Percentiles rank a stretch among this genome's conserved stretches.
These are phyloP conservation scores for Montipora foliosa DNA, from an alignment of 64 coral and sea anemone genomes.

Conservation along the genomic window DNA sequence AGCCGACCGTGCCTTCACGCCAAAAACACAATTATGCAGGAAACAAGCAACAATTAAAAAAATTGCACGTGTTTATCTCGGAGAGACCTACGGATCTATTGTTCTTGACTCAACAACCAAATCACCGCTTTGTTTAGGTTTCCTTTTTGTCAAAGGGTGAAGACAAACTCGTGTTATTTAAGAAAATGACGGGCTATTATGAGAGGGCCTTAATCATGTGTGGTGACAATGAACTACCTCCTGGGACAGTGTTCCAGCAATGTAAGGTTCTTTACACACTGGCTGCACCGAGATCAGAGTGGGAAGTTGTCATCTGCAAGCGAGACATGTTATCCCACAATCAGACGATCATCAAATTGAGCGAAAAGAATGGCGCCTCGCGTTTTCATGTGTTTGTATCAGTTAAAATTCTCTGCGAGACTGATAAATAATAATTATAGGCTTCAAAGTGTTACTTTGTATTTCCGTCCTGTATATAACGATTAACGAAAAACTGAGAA, in stretches of 20 bases:
- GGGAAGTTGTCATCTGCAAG: slow-evolving; percentile 56
- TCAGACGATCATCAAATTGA: slow-evolving; percentile 6
- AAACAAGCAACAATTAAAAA: slow-evolving; percentile 41
- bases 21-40: slow-evolving; percentile 28
- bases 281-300: background rate
- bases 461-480: background rate
- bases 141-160: slow-evolving; percentile 45
- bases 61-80: slow-evolving; percentile 35
- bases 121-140: slow-evolving; percentile 31
- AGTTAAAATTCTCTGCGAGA: background rate
- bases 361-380: background rate
- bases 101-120: slow-evolving; percentile 45
- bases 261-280: background rate
- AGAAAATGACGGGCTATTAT: slow-evolving; percentile 40
- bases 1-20: background rate
- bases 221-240: slow-evolving; percentile 4
- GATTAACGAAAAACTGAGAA: no score
- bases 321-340: background rate
- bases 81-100: slow-evolving; percentile 24
- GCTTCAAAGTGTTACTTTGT: slow-evolving; percentile 40
- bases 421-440: background rate
- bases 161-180: slow-evolving; percentile 43
- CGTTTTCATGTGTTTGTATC: slow-evolving; percentile 21
- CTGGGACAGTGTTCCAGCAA: slow-evolving; percentile 2
- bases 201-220: slow-evolving; percentile 13